These are phyloP conservation scores for Antennarius striatus DNA, from an alignment of 2,113 vertebrate species.

Conservation along the genomic window DNA sequence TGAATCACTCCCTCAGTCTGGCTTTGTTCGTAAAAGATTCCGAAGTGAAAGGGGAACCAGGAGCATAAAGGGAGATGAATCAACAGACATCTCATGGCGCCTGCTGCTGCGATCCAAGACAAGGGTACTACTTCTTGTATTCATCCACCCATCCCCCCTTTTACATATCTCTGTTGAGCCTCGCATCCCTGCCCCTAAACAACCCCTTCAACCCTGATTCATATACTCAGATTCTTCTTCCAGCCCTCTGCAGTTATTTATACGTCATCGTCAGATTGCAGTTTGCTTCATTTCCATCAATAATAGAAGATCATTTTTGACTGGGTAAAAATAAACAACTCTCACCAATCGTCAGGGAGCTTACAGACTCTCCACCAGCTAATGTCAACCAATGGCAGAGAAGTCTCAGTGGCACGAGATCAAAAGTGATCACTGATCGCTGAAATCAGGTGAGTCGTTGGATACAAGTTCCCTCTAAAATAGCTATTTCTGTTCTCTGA, in stretches of 20 bases:
- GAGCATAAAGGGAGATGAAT: conserved; percentile 62
- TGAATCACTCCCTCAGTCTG: conserved; percentile 64
- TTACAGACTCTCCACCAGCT: conserved; percentile 24
- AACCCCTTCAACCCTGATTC: conserved; percentile 17
- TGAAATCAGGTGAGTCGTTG: conserved; percentile 63
- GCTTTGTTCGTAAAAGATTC: conserved; percentile 72
- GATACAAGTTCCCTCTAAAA: conserved; percentile 38
- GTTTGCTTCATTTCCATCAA: conserved; percentile 66
- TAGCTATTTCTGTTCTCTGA: conserved; percentile 19
- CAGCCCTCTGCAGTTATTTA: conserved; percentile 43
- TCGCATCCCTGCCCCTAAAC: conserved; percentile 19
- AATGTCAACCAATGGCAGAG: conserved; percentile 49
- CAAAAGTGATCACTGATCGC: conserved; percentile 34
- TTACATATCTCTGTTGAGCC: conserved; percentile 26
- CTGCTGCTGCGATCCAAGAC: conserved; percentile 51
- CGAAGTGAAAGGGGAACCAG: conserved; percentile 41
- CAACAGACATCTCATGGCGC: conserved; percentile 63
- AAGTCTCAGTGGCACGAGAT: conserved; percentile 56
- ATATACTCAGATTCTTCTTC: conserved; percentile 28
- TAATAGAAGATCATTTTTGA: conserved; percentile 66
- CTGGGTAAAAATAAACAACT: conserved; percentile 63
- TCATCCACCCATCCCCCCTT: conserved; percentile 55
- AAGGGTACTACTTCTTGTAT: conserved; percentile 54
- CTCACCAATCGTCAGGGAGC: conserved; percentile 50
- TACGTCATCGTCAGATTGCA: conserved; percentile 61